Base-by-base conservation (phyloP, 2,888 invertebrate genomes). In the Nineta flava region DNA sequence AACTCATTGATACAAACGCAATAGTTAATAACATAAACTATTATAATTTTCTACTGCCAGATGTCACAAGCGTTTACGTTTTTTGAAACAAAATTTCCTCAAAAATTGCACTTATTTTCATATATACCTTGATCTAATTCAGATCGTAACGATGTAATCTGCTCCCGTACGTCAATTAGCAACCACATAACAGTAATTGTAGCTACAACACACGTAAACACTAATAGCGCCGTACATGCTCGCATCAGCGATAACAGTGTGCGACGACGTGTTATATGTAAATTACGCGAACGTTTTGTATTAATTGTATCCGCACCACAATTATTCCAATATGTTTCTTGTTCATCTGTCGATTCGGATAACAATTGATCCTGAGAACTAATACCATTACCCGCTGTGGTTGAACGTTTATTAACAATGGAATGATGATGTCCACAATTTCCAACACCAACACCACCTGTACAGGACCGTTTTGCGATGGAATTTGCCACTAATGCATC, bases 161-260 rank as follows among this genome's bases (percentile, higher is more conserved):
- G 80, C 57, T 78, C 72, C 58, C 79, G 71, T 48, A 80, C 77
- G 59, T 80, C 80, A 50, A 79, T 76, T 64, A 80, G 79, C 48
- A 80, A 71, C 79, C 80, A 80, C 53, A 80, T 70, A 52, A 80
- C 74, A 32, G 78, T 77, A 35, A 78, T 75, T 9, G 79, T 79
- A 12, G 78, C 77, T 31, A 79, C 72, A 46, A 78, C 72, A 59
- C 78, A 77, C 21, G 77, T 74, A 58, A 79, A 76, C 50, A 77
- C 69, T 13, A 77, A 71, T 45, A 79, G 66, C 40, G 75, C 75
- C 40, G 76, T 74, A 54, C 77, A 79, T 21, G 78, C 73, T 49
- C 76, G 69, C 52, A 77, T 61, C 43, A 57, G n/a, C 21, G 48
- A 40, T 6, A 41, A 41, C 15, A 41, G 13, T 7, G 31, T 48